Evolutionary conservation across 2,888 invertebrate species (phyloP), one percentile per base, ranked within the genome.

Genomic region (Noctua comes): DNA sequence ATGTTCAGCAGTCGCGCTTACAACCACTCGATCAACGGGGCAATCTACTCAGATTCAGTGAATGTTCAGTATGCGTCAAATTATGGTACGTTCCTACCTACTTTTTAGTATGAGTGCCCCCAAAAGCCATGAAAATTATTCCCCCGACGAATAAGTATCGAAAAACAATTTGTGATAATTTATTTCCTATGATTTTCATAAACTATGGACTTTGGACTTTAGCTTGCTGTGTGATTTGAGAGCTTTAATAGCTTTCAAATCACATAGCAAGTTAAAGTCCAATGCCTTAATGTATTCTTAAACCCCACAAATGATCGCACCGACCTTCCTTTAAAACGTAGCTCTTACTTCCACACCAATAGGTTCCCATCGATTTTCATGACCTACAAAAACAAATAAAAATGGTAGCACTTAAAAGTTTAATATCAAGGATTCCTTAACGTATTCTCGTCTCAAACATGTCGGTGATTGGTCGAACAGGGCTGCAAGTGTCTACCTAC

Each of bases 381-480:
- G 88, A 85, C 82, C 82, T 85, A 87, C 76, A 87, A 87, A 85
- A 68, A 74, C 62, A 80, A 79, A 87, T 79, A 85, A 83, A 83
- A 87, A 80, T 73, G 68, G 76, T 70, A 75, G 68, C 85, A 82
- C 82, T 90, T 88, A 86, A 89, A 92, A 90, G 79, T 91, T 91
- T 90, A 91, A 91, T 91, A 93, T 92, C 91, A 88, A 89, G 91
- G 87, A 88, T 90, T 89, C 90, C 92, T 93, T 94, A 95, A 95
- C 91, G 94, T 95, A 95, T 95, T 95, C 95, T 92, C 93, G 94
- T 94, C 93, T 93, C 93, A 93, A 92, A 93, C 93, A 92, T 93
- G 92, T 93, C 93, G 94, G 94, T 94, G 95, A 96, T 96, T 96
- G 96, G 96, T 95, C 92, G 95, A 94, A 95, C 94, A 94, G 94